phyloP scores from a whole-genome alignment of 37 sponge, comb jelly and placozoan genomes.

The Tethya wilhelma region DNA sequence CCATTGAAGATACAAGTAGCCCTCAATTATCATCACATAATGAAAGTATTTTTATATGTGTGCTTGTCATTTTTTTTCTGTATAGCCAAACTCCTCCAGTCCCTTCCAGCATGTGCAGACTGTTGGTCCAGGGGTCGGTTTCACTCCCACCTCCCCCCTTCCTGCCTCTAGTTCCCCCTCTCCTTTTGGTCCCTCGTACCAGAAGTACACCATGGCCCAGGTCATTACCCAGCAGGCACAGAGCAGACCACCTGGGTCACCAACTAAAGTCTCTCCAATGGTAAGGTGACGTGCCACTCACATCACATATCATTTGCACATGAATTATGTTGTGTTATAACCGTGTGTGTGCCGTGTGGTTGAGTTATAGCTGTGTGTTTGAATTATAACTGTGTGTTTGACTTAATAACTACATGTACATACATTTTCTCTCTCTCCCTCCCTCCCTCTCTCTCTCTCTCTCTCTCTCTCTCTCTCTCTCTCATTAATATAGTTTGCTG shows the following conservation, averaged over 20 bases:
- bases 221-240: neutral
- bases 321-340: no score
- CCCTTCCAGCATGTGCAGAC: conserved; percentile 8
- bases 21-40: no score
- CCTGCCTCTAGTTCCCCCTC: conserved; percentile 24
- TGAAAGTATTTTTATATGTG: no score
- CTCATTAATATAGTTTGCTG: no score
- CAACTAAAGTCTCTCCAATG: conserved; percentile 42
- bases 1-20: no score
- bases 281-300: neutral
- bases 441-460: no score
- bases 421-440: no score
- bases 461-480: no score
- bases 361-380: no score
- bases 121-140: conserved; percentile 12
- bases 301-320: neutral
- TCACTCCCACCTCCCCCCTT: conserved; percentile 43
- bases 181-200: conserved; percentile 5
- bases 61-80: neutral
- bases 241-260: conserved; percentile 6
- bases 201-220: neutral
- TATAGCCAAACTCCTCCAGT: conserved; percentile 5
- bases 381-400: no score
- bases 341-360: no score
- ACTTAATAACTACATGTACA: no score